A percentile compares a stretch with the other conserved stretches of the same genome.
Evolutionary conservation across 2,888 invertebrate genomes (phyloP).

Genomic region (Clusia tigrina): DNA sequence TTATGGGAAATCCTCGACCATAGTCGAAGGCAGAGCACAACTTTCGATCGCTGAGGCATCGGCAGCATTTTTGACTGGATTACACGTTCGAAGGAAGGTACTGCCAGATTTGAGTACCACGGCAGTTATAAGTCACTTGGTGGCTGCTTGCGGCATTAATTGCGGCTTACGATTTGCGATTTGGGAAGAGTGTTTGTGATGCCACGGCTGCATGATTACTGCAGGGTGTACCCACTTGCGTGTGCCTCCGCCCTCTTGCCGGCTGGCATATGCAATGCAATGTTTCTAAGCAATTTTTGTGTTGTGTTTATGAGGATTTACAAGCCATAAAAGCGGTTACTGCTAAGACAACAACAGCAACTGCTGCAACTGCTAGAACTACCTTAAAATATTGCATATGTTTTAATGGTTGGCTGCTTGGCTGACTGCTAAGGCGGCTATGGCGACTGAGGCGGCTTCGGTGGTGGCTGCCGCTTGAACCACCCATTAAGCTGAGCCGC

Average conservation of each 20-base stretch:
- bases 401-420: not conserved
- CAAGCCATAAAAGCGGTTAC: not conserved
- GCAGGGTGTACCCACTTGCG: not conserved
- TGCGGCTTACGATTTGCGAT: not conserved
- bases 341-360: not conserved
- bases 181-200: slow-evolving; percentile 23
- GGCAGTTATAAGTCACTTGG: not conserved
- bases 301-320: slow-evolving; percentile 1
- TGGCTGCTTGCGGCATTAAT: not conserved
- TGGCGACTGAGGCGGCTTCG: too few relatives aligned
- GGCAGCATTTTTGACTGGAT: not conserved
- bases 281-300: too few relatives aligned
- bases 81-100: not conserved
- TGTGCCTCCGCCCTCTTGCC: not conserved
- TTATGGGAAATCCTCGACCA: not conserved
- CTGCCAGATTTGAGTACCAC: not conserved
- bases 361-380: not conserved
- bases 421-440: not conserved
- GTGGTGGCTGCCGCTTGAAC: not conserved
- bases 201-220: slow-evolving; percentile 19
- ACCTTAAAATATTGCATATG: not conserved
- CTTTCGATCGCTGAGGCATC: slow-evolving; percentile 34
- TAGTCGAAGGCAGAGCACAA: slow-evolving; percentile 39
- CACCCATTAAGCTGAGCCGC: not conserved
- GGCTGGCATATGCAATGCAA: not conserved